Evolutionary conservation across 2,113 vertebrate genomes (phyloP).

Genomic region (Pitta sordida): DNA sequence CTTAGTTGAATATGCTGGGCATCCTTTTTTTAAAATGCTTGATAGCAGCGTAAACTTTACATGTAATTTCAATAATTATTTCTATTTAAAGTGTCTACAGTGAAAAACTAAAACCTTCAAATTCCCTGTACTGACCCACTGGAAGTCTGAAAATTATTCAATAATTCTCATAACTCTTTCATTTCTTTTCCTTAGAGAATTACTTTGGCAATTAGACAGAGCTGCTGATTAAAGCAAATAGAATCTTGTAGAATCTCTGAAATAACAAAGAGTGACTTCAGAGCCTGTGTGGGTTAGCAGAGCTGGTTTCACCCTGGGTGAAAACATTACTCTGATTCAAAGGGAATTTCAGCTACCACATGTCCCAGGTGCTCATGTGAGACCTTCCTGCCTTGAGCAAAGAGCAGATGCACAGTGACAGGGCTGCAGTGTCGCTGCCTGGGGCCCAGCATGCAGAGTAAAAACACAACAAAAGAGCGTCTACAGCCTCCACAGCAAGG

Average conservation of each 20-base stretch:
- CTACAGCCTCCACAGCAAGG: neutral
- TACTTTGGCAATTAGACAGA: neutral
- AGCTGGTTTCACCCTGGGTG: neutral
- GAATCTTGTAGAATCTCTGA: neutral
- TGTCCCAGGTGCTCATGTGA: neutral
- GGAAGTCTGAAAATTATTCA: neutral
- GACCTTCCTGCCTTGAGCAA: neutral
- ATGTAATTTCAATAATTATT: neutral
- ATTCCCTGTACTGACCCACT: neutral
- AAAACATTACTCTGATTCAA: neutral
- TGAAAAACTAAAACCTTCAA: neutral
- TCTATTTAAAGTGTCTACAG: neutral
- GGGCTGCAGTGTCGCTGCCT: neutral
- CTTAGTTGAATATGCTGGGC: neutral
- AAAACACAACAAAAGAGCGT: neutral
- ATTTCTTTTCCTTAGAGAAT: neutral
- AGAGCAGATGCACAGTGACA: neutral
- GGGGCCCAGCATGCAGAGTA: neutral
- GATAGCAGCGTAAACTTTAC: neutral
- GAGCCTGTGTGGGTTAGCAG: neutral
- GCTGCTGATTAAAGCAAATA: neutral
- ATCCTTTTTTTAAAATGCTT: neutral
- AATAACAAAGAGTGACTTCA: neutral
- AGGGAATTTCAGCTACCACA: neutral
- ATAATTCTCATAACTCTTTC: neutral